phyloP scores from a whole-genome alignment of 1,140 invertebrate genomes.

The Aphelenchoides avenae region DNA sequence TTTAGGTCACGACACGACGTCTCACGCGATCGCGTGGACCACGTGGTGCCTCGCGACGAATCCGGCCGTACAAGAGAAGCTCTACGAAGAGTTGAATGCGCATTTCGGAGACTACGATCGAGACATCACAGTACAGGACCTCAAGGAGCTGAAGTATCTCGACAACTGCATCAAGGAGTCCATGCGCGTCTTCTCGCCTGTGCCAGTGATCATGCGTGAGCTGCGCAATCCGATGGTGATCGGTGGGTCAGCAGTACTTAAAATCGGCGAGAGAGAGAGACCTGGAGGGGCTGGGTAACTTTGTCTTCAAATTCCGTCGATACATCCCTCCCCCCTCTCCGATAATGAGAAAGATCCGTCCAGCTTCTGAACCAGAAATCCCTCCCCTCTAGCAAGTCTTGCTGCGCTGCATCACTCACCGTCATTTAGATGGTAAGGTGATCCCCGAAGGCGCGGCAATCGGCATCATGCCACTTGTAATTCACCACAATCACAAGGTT shows the following conservation, averaged over 20 bases:
- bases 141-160: conserved; percentile 18
- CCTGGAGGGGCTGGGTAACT: background rate
- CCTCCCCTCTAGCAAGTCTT: too few species aligned
- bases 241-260: background rate
- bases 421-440: background rate
- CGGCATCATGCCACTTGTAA: too few species aligned
- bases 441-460: background rate
- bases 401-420: too few species aligned
- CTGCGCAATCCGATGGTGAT: background rate
- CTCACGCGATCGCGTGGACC: conserved; percentile 25
- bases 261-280: background rate
- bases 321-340: too few species aligned
- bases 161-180: conserved; percentile 15
- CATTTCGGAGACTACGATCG: conserved; percentile 29
- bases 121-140: background rate
- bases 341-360: too few species aligned
- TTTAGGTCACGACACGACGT: conserved; percentile 36
- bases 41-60: conserved; percentile 33
- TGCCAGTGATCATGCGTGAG: background rate
- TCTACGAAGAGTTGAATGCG: conserved; percentile 27
- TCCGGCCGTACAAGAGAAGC: conserved; percentile 27
- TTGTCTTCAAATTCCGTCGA: too few species aligned
- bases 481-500: too few species aligned
- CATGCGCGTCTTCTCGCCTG: conserved; percentile 19
- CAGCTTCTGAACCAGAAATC: too few species aligned